Percentiles rank a stretch among this genome's conserved stretches.
These are phyloP conservation scores for Salticus scenicus DNA, from an alignment of 2,888 invertebrate species.

Conservation along the genomic window DNA sequence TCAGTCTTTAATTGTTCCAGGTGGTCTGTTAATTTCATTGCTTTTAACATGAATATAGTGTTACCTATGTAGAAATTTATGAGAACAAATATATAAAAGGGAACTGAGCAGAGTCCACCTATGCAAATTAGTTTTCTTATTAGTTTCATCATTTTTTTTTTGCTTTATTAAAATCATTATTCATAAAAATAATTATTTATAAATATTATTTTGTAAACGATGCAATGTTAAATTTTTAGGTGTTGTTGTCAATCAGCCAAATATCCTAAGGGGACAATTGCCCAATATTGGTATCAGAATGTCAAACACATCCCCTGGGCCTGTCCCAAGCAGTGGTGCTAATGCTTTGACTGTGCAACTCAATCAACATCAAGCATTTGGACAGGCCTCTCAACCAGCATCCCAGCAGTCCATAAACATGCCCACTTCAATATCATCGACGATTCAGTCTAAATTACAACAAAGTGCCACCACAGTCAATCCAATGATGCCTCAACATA, in stretches of 20 bases:
- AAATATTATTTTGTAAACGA: too few species aligned
- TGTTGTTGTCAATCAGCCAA: slow-evolving; percentile 41
- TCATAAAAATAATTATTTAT: too few species aligned
- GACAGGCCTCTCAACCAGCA: slow-evolving; percentile 35
- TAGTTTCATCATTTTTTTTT: too few species aligned
- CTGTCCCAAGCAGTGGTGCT: slow-evolving; percentile 18
- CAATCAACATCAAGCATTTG: slow-evolving; percentile 44
- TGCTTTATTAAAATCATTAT: too few species aligned
- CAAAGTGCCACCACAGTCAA: slow-evolving; percentile 32
- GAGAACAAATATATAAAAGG: too few species aligned
- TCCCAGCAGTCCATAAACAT: slow-evolving; percentile 48
- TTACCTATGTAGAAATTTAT: too few species aligned
- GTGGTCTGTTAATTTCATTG: too few species aligned
- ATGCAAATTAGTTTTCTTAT: too few species aligned
- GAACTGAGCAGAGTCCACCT: too few species aligned
- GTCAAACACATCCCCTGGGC: slow-evolving; percentile 25
- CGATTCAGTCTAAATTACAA: slow-evolving; percentile 51
- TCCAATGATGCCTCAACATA: slow-evolving; percentile 36
- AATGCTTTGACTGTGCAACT: slow-evolving; percentile 52
- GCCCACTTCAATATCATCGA: slow-evolving; percentile 30
- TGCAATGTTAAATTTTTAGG: too few species aligned
- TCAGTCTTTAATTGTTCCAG: too few species aligned
- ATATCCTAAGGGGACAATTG: slow-evolving; percentile 22
- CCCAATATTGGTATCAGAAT: slow-evolving; percentile 31
- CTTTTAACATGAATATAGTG: too few species aligned